Base-by-base conservation (phyloP, 2,797 vertebrate genomes). In the Tapera naevia region DNA sequence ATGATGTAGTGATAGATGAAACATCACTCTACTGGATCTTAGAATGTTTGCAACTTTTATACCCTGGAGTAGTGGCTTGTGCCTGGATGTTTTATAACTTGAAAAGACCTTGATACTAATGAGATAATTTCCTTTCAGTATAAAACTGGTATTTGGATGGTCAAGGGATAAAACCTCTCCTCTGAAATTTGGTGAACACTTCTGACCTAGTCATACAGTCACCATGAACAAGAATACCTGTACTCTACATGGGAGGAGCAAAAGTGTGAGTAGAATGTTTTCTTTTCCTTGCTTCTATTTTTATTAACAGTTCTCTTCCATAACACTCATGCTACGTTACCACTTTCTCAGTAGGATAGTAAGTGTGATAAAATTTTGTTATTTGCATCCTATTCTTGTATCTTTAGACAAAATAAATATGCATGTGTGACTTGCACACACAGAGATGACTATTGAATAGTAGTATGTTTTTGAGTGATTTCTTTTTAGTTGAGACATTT, bases 181-280 rank as follows among this genome's bases (percentile, higher is more conserved):
- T 62, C 32, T 86, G 96, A 96, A 96, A 73, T 33, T 48, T 78
- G 39, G 24, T 66, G 84, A 88, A 75, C 50, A 53, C 16, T 50
- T 83, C 78, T 45, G 79, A 75, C 87, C 89, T 91, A 92, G 54
- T 82, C 65, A 76, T 56, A 93, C 21, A 82, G 35, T 58, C 84
- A 95, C 41, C 76, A 98, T 98, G 98, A 96, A 95, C 75, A 98
- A 87, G 84, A 96, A 94, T 82, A 88, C 78, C 13, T 95, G 84
- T 78, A 95, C 80, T 62, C 57, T 76, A 17, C 92, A 87, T 60
- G 96, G 94, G 70, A 97, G 96, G 65, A 97, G 88, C 93, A 97
- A 97, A 97, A 98, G 97, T 86, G 97, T 98, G 91, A 98, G 98
- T 97, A 94, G 33, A 51, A 79, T 1, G 1, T 84, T 93, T 89